Evolutionary conservation across 2,797 vertebrate species (phyloP), one percentile per base, ranked within the genome.

Genomic region (Spinus pinus): DNA sequence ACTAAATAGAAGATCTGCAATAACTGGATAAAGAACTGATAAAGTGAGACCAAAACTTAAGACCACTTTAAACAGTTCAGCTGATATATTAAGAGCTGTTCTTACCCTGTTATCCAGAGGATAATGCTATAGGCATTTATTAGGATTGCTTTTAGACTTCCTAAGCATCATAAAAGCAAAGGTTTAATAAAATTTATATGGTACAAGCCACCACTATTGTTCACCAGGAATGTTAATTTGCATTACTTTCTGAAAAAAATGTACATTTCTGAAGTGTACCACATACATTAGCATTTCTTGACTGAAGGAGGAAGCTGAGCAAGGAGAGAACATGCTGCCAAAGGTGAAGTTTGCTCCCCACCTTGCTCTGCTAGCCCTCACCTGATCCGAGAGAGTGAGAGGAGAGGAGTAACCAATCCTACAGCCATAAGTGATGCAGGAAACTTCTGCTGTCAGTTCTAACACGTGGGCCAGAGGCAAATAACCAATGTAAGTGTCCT

Each of bases 371-470:
- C 3, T 8, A 3, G 9, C 49, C 37, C 93, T 98, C 97, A 99
- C 99, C 99, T 99, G 99, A 95, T 99, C 99, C 1, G 99, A 99
- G 6, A 99, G 97, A 0, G 99, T 99, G 96, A 99, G 99, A 3
- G 99, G 99, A 75, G 99, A 99, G 28, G 99, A 99, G 92, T 99
- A 99, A 46, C 99, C 99, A 6, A 99, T 99, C 80, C 98, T 98
- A 97, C 99, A 99, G 93, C 99, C 99, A 1, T 99, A 99, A 1
- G 99, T 98, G 89, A 99, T 98, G 64, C 99, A 99, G 20, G 99
- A 99, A 95, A 99, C 99, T 97, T 99, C 99, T 62, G 99, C 99
- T 7, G 99, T 99, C 98, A 99, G 97, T 94, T 99, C 99, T 58
- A 99, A 96, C 28, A 99, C 99, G 3, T 99, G 99, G 93, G 99